phyloP scores from a whole-genome alignment of 2,888 invertebrate genomes.

The Agrotis segetum region DNA sequence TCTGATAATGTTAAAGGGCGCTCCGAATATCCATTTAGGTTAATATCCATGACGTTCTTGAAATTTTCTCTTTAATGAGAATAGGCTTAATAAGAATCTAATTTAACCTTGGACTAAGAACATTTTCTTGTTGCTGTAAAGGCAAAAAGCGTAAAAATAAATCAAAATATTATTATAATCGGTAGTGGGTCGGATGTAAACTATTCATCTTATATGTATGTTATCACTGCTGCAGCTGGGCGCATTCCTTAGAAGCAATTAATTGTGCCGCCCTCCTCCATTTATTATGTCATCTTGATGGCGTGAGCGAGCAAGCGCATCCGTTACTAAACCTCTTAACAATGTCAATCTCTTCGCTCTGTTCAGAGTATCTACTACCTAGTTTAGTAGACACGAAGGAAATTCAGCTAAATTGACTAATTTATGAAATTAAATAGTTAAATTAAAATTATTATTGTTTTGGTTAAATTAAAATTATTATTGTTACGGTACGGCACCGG shows the following conservation, averaged over 20 bases:
- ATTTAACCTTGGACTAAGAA: constrained; percentile 23
- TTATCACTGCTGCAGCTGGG: constrained; percentile 84
- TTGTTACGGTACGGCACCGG: too few relatives aligned
- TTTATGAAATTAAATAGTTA: too few relatives aligned
- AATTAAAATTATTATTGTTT: too few relatives aligned
- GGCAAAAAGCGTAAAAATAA: background rate
- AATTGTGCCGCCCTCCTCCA: constrained; percentile 80
- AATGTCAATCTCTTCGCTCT: constrained; percentile 57
- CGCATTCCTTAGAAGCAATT: constrained; percentile 83
- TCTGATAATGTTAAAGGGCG: constrained; percentile 69
- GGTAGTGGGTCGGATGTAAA: constrained; percentile 36
- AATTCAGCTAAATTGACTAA: background rate
- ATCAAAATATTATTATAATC: constrained; percentile 14
- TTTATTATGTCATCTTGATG: constrained; percentile 84
- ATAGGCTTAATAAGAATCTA: background rate
- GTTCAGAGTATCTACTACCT: constrained; percentile 5
- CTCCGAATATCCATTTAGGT: constrained; percentile 40
- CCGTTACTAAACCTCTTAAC: constrained; percentile 69
- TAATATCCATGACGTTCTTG: constrained; percentile 43
- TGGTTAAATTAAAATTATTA: too few relatives aligned
- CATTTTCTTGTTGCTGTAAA: background rate
- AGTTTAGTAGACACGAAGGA: constrained; percentile 11
- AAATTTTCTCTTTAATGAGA: constrained; percentile 42
- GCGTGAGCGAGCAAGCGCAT: constrained; percentile 70
- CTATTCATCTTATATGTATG: constrained; percentile 78